phyloP scores from a whole-genome alignment of 2,888 invertebrate genomes.

The Andrena hattorfiana region DNA sequence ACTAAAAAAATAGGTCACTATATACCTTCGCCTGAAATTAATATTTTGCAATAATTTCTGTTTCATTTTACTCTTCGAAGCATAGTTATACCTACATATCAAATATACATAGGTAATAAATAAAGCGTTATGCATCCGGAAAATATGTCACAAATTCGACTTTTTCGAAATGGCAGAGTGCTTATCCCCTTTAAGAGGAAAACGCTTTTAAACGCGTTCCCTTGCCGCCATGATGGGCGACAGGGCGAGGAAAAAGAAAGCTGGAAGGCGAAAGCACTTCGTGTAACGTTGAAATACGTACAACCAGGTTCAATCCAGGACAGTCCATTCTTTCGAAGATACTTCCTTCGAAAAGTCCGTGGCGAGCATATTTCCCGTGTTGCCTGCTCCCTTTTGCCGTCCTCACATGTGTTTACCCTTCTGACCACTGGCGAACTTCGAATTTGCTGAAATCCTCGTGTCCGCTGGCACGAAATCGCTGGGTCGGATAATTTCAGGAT shows the following conservation, averaged over 20 bases:
- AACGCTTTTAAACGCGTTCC: conserved; percentile 18
- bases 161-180: no score
- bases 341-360: conserved; percentile 57
- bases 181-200: not conserved
- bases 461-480: conserved; percentile 66
- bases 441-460: conserved; percentile 61
- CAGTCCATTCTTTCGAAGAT: conserved; percentile 56
- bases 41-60: no score
- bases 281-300: conserved; percentile 24
- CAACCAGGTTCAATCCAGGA: conserved; percentile 14
- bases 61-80: no score
- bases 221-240: not conserved
- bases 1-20: no score
- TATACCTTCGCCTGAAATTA: no score
- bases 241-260: not conserved
- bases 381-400: conserved; percentile 30
- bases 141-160: no score
- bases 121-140: no score
- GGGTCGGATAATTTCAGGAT: conserved; percentile 74
- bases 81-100: no score
- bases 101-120: no score
- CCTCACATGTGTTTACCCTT: conserved; percentile 46
- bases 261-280: conserved; percentile 31
- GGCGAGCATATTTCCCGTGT: conserved; percentile 41
- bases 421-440: conserved; percentile 59